Conservation (phyloP, 1,140 invertebrate genomes). For the Scaptomyza montana region DNA sequence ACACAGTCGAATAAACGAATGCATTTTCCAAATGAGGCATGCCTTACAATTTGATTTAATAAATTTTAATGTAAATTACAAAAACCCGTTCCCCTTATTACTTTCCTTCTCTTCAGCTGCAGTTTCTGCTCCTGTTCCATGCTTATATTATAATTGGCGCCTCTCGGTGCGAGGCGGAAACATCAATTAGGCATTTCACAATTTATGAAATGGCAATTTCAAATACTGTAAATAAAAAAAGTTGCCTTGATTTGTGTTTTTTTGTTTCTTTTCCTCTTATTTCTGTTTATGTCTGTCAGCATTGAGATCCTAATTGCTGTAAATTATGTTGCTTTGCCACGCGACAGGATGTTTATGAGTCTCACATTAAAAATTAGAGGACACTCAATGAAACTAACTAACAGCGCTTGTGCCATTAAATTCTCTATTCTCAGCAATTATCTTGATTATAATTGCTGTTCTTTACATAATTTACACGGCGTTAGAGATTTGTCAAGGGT, state of each 20-base stretch:
- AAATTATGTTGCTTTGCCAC: conserved; percentile 53
- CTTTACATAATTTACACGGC: too few species aligned
- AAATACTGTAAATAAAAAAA: conserved; percentile 37
- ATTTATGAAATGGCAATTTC: conserved; percentile 56
- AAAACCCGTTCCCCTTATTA: conserved; percentile 4
- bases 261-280: too few species aligned
- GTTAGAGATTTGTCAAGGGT: too few species aligned
- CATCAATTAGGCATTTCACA: conserved; percentile 62
- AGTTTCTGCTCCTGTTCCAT: neutral
- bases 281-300: conserved; percentile 4
- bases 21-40: conserved; percentile 54
- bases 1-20: conserved; percentile 5
- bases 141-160: conserved; percentile 49
- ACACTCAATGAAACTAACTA: conserved; percentile 1
- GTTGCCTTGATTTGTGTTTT: conserved; percentile 36
- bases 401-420: neutral
- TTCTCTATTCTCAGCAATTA: neutral
- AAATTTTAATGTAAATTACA: conserved; percentile 71
- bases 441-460: conserved; percentile 4
- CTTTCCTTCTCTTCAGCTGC: neutral
- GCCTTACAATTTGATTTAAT: conserved; percentile 69
- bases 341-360: conserved; percentile 74
- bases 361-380: neutral
- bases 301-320: conserved; percentile 52
- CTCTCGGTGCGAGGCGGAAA: conserved; percentile 47